Evolutionary conservation across 1,140 invertebrate species (phyloP), one percentile per base, ranked within the genome.

Genomic region (Diorhabda elongata): DNA sequence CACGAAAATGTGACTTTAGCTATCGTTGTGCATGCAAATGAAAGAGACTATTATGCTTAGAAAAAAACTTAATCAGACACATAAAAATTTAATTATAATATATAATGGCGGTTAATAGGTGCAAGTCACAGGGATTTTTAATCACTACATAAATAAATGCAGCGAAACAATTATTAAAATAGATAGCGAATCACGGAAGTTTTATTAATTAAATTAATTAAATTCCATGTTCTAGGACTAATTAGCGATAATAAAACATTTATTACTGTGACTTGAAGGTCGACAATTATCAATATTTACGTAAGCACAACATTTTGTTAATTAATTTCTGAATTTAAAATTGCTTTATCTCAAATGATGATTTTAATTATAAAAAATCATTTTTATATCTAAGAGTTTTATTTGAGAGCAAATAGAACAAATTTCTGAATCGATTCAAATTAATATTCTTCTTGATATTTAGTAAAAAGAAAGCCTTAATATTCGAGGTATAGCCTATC

Each of bases 121-220:
- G 44, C 61, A 44, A 44, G 61, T 61, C 61, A 62, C n/a, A 44
- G 47, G 61, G 44, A 44, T 62, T 62, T 62, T 62, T 47, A n/a
- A n/a, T 62, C 44, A 44, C 44, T 62, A 44, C 61, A 43, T 44
- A 62, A 62, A 44, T 44, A 44, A 44, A 62, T 62, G 42, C 42
- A 62, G 8, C 3, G 26, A 61, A 43, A 41, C 42, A 62, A 62
- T 62, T 52, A 52, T 8, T 52, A 52, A 52, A 44, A 62, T 62
- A 61, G 11, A 62, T 62, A 62, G 44, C 44, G 61, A 62, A 62
- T 62, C 61, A 44, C 43, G 61, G 61, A 62, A 62, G 61, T 62
- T 62, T 62, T 62, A 44, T 62, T 62, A 62, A 62, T 62, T 62
- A 62, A 62, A 62, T 62, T 62, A 62, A 62, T 62, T 62, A 62